Percentiles rank a stretch among this genome's conserved stretches.
Evolutionary conservation across 2,113 vertebrate species (phyloP).

Genomic region (Toxotes chatareus): DNA sequence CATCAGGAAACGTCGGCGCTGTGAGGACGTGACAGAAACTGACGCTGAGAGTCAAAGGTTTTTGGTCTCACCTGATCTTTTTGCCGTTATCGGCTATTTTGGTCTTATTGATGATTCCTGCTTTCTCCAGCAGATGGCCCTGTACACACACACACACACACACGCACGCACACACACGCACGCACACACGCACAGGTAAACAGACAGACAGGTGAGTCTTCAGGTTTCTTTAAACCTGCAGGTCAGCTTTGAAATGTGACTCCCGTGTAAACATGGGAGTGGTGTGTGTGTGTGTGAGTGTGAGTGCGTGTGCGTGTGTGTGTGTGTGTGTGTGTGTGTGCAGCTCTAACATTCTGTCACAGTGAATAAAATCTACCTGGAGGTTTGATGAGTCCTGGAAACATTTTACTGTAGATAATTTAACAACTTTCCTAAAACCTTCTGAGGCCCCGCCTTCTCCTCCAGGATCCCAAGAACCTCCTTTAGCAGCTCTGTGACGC

Average conservation of each 20-base stretch:
- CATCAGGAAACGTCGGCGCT: neutral
- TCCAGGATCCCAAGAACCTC: too few species aligned
- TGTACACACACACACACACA: slow-evolving; percentile 45
- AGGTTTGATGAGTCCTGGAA: neutral
- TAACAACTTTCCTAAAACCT: neutral
- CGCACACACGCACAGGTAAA: slow-evolving; percentile 14
- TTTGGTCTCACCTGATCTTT: slow-evolving; percentile 85
- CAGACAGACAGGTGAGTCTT: slow-evolving; percentile 3
- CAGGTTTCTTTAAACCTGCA: slow-evolving; percentile 16
- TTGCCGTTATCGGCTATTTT: slow-evolving; percentile 90
- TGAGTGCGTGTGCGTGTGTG: slow-evolving; percentile 17
- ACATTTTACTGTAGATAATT: neutral
- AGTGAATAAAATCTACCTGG: neutral
- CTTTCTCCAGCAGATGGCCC: slow-evolving; percentile 89
- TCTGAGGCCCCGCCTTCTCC: neutral
- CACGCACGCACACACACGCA: slow-evolving; percentile 26
- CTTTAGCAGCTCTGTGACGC: too few species aligned
- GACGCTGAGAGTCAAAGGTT: neutral
- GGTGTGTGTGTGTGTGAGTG: slow-evolving; percentile 21
- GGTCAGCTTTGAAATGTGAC: slow-evolving; percentile 37
- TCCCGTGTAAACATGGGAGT: slow-evolving; percentile 53
- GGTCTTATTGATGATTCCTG: slow-evolving; percentile 92
- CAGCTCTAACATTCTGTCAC: neutral
- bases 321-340: neutral
- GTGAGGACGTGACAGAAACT: neutral